Percentiles rank a stretch among this genome's conserved stretches.
phyloP scores from a whole-genome alignment of 2,113 vertebrate genomes.

The Muntiacus muntjak region DNA sequence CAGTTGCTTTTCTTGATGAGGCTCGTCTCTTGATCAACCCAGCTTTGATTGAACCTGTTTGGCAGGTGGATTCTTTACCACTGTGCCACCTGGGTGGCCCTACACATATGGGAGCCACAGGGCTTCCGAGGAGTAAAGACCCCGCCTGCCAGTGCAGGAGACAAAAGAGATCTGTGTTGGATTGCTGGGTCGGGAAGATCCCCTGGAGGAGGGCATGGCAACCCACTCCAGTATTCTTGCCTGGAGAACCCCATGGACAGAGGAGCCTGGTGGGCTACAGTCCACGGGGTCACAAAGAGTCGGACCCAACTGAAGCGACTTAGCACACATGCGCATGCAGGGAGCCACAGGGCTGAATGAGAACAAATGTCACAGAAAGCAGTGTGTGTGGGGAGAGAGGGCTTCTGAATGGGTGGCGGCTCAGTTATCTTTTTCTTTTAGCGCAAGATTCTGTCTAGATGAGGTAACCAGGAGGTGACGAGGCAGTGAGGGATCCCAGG shows the following conservation, averaged over 20 bases:
- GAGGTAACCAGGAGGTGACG: too few relatives aligned
- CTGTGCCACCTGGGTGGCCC: neutral
- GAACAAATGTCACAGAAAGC: neutral
- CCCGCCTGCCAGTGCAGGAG: neutral
- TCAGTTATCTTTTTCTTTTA: neutral
- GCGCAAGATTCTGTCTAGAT: neutral
- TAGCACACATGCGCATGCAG: fast-evolving
- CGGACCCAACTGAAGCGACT: fast-evolving
- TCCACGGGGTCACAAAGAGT: neutral
- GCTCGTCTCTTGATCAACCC: neutral
- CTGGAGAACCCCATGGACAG: neutral
- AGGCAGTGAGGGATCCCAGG: neutral
- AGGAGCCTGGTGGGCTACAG: neutral
- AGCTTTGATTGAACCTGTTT: neutral
- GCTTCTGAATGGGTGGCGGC: neutral
- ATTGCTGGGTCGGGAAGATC: neutral
- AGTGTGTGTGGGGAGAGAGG: neutral
- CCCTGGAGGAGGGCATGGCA: neutral
- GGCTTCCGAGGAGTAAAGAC: neutral
- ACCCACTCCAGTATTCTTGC: neutral
- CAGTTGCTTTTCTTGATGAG: neutral
- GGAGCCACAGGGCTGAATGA: neutral
- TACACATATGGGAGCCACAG: neutral
- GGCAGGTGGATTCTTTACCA: neutral
- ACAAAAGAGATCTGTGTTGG: neutral